phyloP scores from a whole-genome alignment of 2,113 vertebrate species.

The Pagrus major region DNA sequence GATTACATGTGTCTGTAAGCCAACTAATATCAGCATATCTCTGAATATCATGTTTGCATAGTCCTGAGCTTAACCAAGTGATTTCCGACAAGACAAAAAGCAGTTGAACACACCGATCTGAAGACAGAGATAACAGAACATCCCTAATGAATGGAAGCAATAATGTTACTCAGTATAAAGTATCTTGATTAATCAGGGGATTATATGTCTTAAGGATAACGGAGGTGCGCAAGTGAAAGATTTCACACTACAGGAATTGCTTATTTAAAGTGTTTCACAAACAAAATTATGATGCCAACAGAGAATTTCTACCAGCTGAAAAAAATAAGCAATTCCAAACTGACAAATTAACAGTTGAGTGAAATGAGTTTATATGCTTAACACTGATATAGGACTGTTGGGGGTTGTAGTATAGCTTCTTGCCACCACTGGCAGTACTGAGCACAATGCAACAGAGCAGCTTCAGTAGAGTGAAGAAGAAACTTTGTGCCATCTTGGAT shows the following conservation, averaged over 20 bases:
- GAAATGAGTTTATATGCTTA: not conserved
- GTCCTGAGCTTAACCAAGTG: conserved; percentile 8
- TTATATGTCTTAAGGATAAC: conserved; percentile 10
- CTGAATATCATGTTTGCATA: not conserved
- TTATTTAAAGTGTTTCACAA: not conserved
- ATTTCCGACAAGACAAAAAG: conserved; percentile 29
- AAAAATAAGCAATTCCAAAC: not conserved
- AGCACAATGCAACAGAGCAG: not conserved
- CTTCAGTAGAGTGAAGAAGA: not conserved
- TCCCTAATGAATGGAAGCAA: not conserved
- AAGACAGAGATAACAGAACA: not conserved
- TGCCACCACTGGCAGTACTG: not conserved
- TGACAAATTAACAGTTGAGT: not conserved
- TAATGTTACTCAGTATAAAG: not conserved
- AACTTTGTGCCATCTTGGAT: not conserved
- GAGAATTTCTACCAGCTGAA: not conserved
- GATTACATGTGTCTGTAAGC: conserved; percentile 21
- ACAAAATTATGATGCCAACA: not conserved
- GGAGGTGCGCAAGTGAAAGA: not conserved
- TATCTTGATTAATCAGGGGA: conserved; percentile 5
- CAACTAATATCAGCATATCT: not conserved
- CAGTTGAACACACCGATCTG: conserved; percentile 14
- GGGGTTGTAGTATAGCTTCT: not conserved
- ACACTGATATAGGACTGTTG: not conserved
- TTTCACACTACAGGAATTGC: not conserved